Evolutionary conservation across 2,797 vertebrate genomes (phyloP).

Genomic region (Epinephelus awoara): DNA sequence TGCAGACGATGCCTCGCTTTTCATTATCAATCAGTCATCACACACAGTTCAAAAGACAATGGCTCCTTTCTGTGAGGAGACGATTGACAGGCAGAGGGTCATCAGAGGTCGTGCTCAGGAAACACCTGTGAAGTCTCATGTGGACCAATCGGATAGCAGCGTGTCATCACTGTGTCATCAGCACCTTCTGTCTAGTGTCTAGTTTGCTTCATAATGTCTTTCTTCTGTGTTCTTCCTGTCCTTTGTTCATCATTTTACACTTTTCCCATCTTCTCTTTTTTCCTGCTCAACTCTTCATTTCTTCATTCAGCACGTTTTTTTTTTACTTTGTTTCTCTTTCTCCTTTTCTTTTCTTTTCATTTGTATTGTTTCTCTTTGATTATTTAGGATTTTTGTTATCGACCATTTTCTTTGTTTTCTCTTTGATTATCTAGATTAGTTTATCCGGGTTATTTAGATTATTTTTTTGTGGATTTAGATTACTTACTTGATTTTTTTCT

Average conservation of each 20-base stretch:
- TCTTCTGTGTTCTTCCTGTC: slow-evolving; percentile 23
- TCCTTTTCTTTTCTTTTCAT: neutral
- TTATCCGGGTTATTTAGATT: too few species aligned
- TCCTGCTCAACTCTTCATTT: neutral
- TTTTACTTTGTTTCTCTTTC: neutral
- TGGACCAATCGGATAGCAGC: slow-evolving; percentile 51
- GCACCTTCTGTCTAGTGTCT: neutral
- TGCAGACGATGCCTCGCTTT: slow-evolving; percentile 46
- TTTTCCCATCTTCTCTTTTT: neutral
- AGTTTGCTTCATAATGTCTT: neutral
- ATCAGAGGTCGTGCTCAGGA: slow-evolving; percentile 61
- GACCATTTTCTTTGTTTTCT: too few species aligned
- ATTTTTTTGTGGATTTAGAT: too few species aligned
- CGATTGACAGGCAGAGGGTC: slow-evolving; percentile 67
- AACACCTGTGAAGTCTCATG: slow-evolving; percentile 45
- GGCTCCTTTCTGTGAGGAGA: slow-evolving; percentile 69
- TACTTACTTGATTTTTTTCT: too few species aligned
- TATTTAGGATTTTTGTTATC: too few species aligned
- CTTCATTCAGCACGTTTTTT: neutral
- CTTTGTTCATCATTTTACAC: slow-evolving; percentile 13
- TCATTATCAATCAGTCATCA: slow-evolving; percentile 5
- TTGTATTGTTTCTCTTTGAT: neutral
- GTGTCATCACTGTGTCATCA: slow-evolving; percentile 45
- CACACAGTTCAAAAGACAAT: slow-evolving; percentile 60
- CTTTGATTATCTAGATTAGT: too few species aligned